Conservation (phyloP, 2,888 invertebrate species). For the Aleiodes alternator region DNA sequence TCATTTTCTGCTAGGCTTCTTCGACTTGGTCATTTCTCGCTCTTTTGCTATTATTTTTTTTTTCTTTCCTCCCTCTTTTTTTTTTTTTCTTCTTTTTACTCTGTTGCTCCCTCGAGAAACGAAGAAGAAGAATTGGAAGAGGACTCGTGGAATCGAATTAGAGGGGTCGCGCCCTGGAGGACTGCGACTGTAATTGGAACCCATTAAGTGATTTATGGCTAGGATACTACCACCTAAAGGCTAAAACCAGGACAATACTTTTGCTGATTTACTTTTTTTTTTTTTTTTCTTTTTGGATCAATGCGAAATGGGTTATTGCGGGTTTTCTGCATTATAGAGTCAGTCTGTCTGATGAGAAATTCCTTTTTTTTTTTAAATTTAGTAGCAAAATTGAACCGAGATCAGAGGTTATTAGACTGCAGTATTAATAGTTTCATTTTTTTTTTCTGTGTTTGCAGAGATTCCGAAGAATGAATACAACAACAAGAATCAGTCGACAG, state of each 20-base stretch:
- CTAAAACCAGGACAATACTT: conserved; percentile 9
- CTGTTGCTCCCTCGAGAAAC: conserved; percentile 13
- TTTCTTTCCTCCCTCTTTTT: too few relatives aligned
- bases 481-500: conserved; percentile 84
- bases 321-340: not conserved
- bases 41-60: conserved; percentile 6
- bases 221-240: not conserved
- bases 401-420: not conserved
- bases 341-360: not conserved
- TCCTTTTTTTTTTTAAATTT: not conserved
- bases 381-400: not conserved
- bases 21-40: conserved; percentile 10
- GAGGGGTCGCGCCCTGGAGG: conserved; percentile 40
- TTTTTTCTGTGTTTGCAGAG: conserved; percentile 80
- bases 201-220: conserved; percentile 34
- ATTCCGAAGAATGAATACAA: conserved; percentile 95
- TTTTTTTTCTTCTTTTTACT: not conserved
- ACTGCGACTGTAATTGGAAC: conserved; percentile 33
- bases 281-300: conserved; percentile 14
- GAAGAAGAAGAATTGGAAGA: conserved; percentile 28
- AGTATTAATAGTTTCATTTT: not conserved
- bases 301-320: conserved; percentile 12
- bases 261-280: not conserved
- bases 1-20: not conserved
- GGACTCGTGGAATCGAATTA: conserved; percentile 47